A percentile compares a stretch with the other conserved stretches of the same genome.
Conservation (phyloP, 2,797 vertebrate genomes). For the Microcaecilia unicolor region DNA sequence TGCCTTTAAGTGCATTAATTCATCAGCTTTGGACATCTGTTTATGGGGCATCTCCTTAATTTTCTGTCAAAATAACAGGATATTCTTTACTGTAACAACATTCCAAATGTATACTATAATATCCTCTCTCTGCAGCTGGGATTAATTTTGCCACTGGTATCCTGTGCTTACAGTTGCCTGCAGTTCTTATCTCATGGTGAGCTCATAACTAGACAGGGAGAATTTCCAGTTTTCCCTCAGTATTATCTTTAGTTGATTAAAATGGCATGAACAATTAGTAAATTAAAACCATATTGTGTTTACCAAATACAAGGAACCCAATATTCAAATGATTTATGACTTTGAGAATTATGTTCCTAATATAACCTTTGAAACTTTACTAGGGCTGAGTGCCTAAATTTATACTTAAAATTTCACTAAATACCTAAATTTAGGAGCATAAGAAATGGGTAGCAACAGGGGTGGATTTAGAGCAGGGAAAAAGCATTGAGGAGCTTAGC, state of each 20-base stretch:
- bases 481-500: no score
- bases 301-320: neutral
- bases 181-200: neutral
- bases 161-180: neutral
- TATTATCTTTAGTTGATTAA: neutral
- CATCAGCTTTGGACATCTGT: constrained; percentile 12
- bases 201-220: neutral
- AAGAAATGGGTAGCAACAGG: no score
- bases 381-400: no score
- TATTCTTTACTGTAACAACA: constrained; percentile 12
- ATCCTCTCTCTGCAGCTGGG: constrained; percentile 27
- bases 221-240: neutral
- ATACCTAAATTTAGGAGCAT: no score
- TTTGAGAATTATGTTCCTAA: no score
- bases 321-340: no score
- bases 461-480: no score
- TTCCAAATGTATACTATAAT: constrained; percentile 28
- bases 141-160: constrained; percentile 17
- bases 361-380: no score
- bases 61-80: constrained; percentile 22
- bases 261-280: constrained; percentile 8
- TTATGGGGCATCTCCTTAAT: constrained; percentile 10
- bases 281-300: neutral
- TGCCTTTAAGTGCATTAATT: constrained; percentile 7
- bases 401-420: no score